Conservation (phyloP, 2,797 vertebrate genomes). For the Telmatherina bonti region DNA sequence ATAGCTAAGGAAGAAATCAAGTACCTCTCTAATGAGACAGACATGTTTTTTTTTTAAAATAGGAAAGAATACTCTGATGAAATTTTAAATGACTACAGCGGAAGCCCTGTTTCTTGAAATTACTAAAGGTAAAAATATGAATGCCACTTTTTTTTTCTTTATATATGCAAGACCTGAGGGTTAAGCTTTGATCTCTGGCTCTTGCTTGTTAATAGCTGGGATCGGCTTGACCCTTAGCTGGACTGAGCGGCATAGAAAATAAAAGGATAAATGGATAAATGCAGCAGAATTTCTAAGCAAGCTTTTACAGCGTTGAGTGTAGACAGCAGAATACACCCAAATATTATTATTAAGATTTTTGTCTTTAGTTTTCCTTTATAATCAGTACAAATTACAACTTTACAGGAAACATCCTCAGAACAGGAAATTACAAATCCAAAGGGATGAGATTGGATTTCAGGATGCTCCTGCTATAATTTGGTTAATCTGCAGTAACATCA, state of each 20-base stretch:
- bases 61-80: not conserved
- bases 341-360: not conserved
- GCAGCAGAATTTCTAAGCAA: not conserved
- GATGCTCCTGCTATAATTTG: slow-evolving; percentile 8
- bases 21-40: not conserved
- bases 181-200: not conserved
- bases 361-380: not conserved
- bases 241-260: too few species aligned
- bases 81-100: not conserved
- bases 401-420: not conserved
- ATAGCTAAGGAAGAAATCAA: not conserved
- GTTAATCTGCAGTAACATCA: not conserved
- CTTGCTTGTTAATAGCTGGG: too few species aligned
- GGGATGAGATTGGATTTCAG: slow-evolving; percentile 1
- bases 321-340: too few species aligned
- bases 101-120: not conserved
- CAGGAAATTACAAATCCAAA: not conserved
- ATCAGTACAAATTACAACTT: not conserved
- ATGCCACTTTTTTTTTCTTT: not conserved
- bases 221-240: too few species aligned
- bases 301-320: too few species aligned
- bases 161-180: not conserved
- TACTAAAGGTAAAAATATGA: not conserved
- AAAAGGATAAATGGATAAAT: too few species aligned
- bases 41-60: too few species aligned